Conservation (phyloP, 1,140 invertebrate species). For the Euwallacea similis region DNA sequence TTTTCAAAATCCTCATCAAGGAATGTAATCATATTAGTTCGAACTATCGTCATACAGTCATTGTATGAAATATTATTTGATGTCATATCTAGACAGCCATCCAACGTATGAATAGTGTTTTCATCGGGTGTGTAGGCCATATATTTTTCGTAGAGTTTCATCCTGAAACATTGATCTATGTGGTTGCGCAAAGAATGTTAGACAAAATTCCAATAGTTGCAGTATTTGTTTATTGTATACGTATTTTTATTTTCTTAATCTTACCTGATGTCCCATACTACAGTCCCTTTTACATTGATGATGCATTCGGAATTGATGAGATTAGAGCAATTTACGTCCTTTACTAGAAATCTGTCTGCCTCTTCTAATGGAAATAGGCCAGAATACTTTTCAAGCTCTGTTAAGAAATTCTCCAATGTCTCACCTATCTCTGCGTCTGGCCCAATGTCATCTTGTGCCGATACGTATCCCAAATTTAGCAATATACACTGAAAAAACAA, state of each 20-base stretch:
- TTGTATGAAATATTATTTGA: not conserved
- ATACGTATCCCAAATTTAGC: too few relatives aligned
- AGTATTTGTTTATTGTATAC: not conserved
- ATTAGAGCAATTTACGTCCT: not conserved
- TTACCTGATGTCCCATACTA: conserved; percentile 7
- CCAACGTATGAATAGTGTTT: not conserved
- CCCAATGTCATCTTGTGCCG: too few relatives aligned
- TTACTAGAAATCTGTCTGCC: not conserved
- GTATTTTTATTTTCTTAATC: not conserved
- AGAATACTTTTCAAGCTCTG: not conserved
- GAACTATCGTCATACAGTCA: not conserved
- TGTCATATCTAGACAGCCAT: conserved; percentile 4
- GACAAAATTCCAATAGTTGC: not conserved
- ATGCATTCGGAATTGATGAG: too few relatives aligned
- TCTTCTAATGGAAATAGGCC: not conserved
- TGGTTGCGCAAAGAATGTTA: not conserved
- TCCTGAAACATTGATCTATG: not conserved
- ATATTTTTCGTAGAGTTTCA: not conserved
- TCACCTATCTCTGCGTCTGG: too few relatives aligned
- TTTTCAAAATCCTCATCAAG: not conserved
- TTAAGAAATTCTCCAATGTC: too few relatives aligned
- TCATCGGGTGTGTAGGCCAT: not conserved
- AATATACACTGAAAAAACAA: too few relatives aligned
- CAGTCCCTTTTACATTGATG: conserved; percentile 1
- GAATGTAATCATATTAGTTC: not conserved